Evolutionary conservation across 2,797 vertebrate genomes (phyloP).

Genomic region (Schizopygopsis malacanthus): DNA sequence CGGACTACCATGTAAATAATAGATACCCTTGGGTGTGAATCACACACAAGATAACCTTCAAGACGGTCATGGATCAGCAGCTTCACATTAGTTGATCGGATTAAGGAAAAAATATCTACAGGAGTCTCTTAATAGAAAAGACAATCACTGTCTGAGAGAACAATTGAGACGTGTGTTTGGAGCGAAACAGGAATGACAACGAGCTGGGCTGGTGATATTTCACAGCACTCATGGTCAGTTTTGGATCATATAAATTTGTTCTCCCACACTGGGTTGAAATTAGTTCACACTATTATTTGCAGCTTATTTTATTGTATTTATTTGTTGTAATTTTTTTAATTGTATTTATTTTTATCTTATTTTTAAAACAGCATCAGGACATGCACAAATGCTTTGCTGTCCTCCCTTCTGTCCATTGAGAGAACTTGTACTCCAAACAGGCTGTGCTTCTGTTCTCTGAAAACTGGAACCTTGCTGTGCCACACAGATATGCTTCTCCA

Average conservation of each 20-base stretch:
- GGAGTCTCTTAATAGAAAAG: constrained; percentile 77
- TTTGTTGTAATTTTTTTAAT: neutral
- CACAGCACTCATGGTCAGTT: constrained; percentile 39
- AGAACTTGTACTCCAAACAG: constrained; percentile 68
- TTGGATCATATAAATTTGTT: constrained; percentile 38
- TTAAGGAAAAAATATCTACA: constrained; percentile 80
- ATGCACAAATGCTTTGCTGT: constrained; percentile 62
- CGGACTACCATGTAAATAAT: constrained; percentile 81
- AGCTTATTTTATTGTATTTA: constrained; percentile 12
- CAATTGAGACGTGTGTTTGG: constrained; percentile 66
- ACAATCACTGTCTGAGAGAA: constrained; percentile 66
- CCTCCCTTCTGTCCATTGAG: constrained; percentile 76
- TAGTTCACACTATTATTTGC: neutral
- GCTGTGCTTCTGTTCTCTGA: constrained; percentile 64
- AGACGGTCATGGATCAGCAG: constrained; percentile 79
- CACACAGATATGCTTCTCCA: constrained; percentile 65
- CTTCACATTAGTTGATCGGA: constrained; percentile 81
- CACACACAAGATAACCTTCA: constrained; percentile 83
- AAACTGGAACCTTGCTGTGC: constrained; percentile 68
- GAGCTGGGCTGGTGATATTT: constrained; percentile 66
- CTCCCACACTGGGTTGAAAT: neutral
- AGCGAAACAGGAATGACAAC: neutral
- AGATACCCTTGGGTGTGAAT: constrained; percentile 79
- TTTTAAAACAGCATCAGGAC: constrained; percentile 68
- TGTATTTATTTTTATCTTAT: constrained; percentile 74